Evolutionary conservation across 2,113 vertebrate genomes (phyloP).

Genomic region (Indri indri): DNA sequence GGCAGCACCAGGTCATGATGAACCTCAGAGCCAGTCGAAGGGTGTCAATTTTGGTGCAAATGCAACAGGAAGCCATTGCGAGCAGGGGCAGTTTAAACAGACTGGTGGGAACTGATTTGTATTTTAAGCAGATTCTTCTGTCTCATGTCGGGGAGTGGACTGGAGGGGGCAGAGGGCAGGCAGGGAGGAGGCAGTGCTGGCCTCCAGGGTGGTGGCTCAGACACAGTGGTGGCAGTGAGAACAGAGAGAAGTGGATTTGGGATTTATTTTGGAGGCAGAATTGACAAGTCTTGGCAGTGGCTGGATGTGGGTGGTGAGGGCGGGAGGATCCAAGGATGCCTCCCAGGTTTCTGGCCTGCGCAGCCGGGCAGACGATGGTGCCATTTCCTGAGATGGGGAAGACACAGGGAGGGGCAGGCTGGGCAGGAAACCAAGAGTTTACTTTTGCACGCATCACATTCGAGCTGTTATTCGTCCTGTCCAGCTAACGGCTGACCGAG

Average conservation of each 20-base stretch:
- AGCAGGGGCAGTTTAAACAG: neutral
- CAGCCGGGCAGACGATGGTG: constrained; percentile 9
- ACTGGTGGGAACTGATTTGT: neutral
- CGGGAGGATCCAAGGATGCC: constrained; percentile 19
- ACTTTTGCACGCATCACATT: neutral
- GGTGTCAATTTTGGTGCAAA: neutral
- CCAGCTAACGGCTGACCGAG: neutral
- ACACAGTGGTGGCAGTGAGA: neutral
- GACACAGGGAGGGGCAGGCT: constrained; percentile 59
- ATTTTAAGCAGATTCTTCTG: neutral
- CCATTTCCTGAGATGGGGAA: constrained; percentile 68
- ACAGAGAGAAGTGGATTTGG: neutral
- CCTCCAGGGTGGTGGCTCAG: neutral
- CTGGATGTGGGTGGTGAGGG: constrained; percentile 23
- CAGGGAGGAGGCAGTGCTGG: neutral
- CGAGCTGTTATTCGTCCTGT: neutral
- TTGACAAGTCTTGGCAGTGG: constrained; percentile 55
- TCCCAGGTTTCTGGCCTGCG: constrained; percentile 66
- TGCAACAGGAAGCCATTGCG: neutral
- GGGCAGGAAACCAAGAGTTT: constrained; percentile 48
- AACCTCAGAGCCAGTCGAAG: neutral
- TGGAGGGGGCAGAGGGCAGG: neutral
- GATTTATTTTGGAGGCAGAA: constrained; percentile 57
- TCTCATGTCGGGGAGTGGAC: neutral
- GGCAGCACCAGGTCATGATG: neutral